Conservation (phyloP, 2,113 vertebrate species). For the Pteruthius melanotis region DNA sequence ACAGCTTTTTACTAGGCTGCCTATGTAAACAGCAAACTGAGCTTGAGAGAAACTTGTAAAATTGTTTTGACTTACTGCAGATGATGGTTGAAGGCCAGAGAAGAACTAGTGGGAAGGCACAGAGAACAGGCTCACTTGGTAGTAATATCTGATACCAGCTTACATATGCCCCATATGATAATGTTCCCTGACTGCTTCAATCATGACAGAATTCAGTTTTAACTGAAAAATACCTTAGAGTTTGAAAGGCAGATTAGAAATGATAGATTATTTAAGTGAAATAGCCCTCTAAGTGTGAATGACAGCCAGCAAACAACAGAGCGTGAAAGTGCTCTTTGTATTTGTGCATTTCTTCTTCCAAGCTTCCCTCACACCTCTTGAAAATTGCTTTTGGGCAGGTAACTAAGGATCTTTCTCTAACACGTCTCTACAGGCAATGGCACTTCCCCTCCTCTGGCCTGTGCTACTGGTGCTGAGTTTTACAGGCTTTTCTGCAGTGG, state of each 20-base stretch:
- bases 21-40: not conserved
- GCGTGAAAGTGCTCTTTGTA: not conserved
- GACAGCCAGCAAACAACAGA: not conserved
- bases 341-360: not conserved
- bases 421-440: not conserved
- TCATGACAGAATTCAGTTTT: not conserved
- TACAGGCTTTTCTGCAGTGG: not conserved
- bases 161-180: not conserved
- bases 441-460: no score
- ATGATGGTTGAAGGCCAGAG: not conserved
- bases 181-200: not conserved
- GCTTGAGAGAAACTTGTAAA: not conserved
- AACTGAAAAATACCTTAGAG: not conserved
- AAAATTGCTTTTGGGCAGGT: not conserved
- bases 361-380: not conserved
- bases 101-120: not conserved
- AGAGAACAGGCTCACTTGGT: not conserved
- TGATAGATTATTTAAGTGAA: constrained; percentile 12
- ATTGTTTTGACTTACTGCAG: not conserved
- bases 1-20: not conserved
- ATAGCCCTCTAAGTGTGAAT: not conserved
- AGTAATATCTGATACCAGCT: not conserved
- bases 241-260: constrained; percentile 13
- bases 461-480: not conserved
- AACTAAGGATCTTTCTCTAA: not conserved